These are phyloP conservation scores for Oreonectes daqikongensis DNA, from an alignment of 2,797 vertebrate species.

Conservation along the genomic window DNA sequence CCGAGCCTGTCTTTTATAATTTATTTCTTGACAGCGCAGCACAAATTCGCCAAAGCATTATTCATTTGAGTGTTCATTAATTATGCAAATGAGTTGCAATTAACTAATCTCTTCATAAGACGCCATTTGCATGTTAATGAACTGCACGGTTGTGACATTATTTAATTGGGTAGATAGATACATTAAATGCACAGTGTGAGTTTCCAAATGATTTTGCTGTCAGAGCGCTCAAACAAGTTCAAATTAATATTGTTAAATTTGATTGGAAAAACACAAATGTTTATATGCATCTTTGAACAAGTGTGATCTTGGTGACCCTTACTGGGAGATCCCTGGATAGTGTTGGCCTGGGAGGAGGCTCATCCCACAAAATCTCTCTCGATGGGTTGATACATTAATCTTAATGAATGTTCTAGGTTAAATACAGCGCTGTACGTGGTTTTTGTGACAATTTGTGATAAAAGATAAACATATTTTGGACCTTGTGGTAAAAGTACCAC, in stretches of 20 bases:
- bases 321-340: not conserved
- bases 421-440: not conserved
- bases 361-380: not conserved
- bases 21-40: slow-evolving; percentile 88
- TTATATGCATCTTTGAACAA: not conserved
- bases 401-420: not conserved
- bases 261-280: slow-evolving; percentile 20
- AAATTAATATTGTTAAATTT: slow-evolving; percentile 27
- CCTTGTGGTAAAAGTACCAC: no score
- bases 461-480: no score
- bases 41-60: slow-evolving; percentile 89
- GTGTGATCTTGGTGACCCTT: not conserved
- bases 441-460: no score
- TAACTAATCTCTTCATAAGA: slow-evolving; percentile 91
- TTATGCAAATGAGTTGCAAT: slow-evolving; percentile 94
- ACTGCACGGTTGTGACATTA: slow-evolving; percentile 86
- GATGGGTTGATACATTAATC: not conserved
- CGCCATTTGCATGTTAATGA: slow-evolving; percentile 92
- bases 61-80: slow-evolving; percentile 94
- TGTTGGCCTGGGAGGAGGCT: not conserved
- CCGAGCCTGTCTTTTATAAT: slow-evolving; percentile 88
- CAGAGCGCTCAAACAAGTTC: slow-evolving; percentile 31
- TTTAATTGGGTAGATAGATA: slow-evolving; percentile 90
- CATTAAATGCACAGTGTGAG: slow-evolving; percentile 71
- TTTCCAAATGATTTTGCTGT: slow-evolving; percentile 36